Evolutionary conservation across 2,888 invertebrate species (phyloP).

Genomic region (Acanthosepion lycidas): DNA sequence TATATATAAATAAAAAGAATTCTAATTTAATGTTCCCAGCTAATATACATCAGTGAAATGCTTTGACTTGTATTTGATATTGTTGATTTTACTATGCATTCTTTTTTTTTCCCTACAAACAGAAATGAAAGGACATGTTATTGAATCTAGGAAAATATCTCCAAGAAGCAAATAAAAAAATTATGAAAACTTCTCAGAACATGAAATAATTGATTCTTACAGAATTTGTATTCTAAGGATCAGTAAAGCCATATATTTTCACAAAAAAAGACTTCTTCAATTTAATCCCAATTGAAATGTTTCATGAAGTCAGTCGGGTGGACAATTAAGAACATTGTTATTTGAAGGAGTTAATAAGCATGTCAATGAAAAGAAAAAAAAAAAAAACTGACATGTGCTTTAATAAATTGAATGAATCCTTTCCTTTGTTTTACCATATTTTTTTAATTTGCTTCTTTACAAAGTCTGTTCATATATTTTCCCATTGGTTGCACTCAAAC

Average conservation of each 20-base stretch:
- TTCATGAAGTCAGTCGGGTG: neutral
- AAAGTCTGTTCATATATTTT: neutral
- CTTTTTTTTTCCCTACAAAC: neutral
- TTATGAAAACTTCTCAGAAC: neutral
- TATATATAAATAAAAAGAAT: neutral
- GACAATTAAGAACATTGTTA: neutral
- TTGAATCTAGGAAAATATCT: neutral
- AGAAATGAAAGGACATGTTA: neutral
- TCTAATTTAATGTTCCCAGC: neutral
- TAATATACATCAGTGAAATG: neutral
- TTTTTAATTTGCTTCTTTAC: neutral
- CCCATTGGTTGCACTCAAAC: neutral
- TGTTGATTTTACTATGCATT: neutral
- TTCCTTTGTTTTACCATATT: neutral
- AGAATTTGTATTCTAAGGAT: neutral
- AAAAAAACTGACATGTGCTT: neutral
- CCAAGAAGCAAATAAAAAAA: neutral
- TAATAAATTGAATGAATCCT: neutral
- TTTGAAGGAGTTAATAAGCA: neutral
- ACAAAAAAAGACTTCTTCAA: neutral
- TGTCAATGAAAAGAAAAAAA: neutral
- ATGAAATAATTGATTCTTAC: neutral
- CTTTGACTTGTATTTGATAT: neutral
- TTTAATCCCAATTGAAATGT: neutral
- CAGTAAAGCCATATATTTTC: neutral